A percentile compares a stretch with the other conserved stretches of the same genome.
Conservation (phyloP, 2,888 invertebrate genomes). For the Meteorus colon region DNA sequence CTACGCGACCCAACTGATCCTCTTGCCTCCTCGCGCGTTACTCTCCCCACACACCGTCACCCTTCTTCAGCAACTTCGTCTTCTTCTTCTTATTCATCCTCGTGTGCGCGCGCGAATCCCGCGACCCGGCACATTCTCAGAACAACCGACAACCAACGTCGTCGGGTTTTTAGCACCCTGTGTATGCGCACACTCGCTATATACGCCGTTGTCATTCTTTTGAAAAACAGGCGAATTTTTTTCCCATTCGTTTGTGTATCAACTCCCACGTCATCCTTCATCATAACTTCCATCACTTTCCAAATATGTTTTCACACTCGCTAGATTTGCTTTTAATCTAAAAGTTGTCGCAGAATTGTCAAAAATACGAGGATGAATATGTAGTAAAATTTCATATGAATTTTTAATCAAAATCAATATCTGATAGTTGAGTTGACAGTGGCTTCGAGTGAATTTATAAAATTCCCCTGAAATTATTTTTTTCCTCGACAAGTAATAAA, state of each 20-base stretch:
- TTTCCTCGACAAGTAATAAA: too few relatives aligned
- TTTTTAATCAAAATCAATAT: too few relatives aligned
- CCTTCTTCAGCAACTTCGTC: background rate
- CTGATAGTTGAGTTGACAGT: too few relatives aligned
- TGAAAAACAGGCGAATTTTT: background rate
- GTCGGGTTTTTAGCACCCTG: slow-evolving; percentile 38
- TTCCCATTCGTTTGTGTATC: background rate
- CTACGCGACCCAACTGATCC: background rate
- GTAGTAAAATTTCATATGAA: too few relatives aligned
- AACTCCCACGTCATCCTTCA: too few relatives aligned
- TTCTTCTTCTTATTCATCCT: slow-evolving; percentile 25
- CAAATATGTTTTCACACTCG: too few relatives aligned
- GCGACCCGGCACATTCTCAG: slow-evolving; percentile 57
- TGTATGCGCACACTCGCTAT: background rate
- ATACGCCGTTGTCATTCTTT: background rate
- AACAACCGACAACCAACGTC: slow-evolving; percentile 45
- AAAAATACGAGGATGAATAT: too few relatives aligned
- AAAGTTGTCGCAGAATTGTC: too few relatives aligned
- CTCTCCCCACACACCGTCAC: slow-evolving; percentile 50
- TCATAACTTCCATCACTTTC: too few relatives aligned
- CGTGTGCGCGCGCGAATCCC: slow-evolving; percentile 34
- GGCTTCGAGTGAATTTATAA: too few relatives aligned
- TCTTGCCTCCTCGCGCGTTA: slow-evolving; percentile 45
- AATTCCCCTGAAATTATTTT: too few relatives aligned
- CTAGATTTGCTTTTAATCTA: too few relatives aligned